A percentile compares a stretch with the other conserved stretches of the same genome.
These are phyloP conservation scores for Platypus cylindrus DNA, from an alignment of 2,888 invertebrate species.

Conservation along the genomic window DNA sequence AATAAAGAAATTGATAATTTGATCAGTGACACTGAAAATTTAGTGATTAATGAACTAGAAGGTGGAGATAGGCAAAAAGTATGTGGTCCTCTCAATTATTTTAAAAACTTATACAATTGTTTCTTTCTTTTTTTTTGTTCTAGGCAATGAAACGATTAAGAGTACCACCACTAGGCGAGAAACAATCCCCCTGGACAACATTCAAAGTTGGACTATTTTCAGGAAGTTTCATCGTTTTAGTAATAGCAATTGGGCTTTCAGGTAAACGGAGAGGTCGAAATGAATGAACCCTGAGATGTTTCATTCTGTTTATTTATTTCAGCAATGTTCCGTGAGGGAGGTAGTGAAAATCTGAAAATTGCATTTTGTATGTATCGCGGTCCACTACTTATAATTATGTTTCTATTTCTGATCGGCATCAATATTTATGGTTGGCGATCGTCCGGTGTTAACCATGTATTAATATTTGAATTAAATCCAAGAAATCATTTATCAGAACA, in stretches of 20 bases:
- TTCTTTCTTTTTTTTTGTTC: background rate
- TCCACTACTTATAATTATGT: conserved; percentile 61
- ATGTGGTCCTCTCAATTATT: background rate
- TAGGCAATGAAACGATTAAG: conserved; percentile 64
- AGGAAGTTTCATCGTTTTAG: conserved; percentile 66
- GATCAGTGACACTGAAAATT: conserved; percentile 65
- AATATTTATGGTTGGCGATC: conserved; percentile 75
- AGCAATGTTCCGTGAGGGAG: conserved; percentile 41
- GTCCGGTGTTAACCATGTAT: conserved; percentile 71
- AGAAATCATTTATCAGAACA: conserved; percentile 64
- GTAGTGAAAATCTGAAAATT: conserved; percentile 47
- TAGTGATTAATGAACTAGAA: conserved; percentile 57
- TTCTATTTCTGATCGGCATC: conserved; percentile 64
- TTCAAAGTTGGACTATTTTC: conserved; percentile 76
- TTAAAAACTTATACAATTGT: background rate
- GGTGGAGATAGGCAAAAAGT: conserved; percentile 60
- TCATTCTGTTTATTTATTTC: conserved; percentile 22
- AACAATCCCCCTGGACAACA: conserved; percentile 70
- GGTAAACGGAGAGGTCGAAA: conserved; percentile 32
- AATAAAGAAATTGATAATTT: conserved; percentile 77
- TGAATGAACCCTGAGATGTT: background rate
- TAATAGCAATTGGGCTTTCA: conserved; percentile 58
- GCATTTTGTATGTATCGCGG: conserved; percentile 69
- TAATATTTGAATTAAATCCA: conserved; percentile 73
- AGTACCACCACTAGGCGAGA: conserved; percentile 45